These are phyloP conservation scores for Cheilosia vernalis DNA, from an alignment of 2,888 invertebrate genomes.

Conservation along the genomic window DNA sequence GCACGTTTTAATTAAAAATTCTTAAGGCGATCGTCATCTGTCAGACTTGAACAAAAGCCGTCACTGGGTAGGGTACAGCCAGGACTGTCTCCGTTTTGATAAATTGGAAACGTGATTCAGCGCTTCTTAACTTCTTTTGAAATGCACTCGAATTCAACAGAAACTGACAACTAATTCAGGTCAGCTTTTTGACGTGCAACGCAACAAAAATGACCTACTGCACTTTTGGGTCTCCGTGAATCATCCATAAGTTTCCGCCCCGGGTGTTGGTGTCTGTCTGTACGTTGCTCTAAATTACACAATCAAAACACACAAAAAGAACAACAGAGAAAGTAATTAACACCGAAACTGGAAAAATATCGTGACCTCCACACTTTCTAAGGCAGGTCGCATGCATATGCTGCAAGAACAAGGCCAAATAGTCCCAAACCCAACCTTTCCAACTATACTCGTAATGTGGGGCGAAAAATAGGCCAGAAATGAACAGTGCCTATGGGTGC, in stretches of 20 bases:
- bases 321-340: constrained; percentile 22
- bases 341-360: constrained; percentile 23
- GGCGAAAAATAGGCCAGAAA: constrained; percentile 22
- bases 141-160: background rate
- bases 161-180: constrained; percentile 10
- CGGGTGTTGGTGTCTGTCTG: no score
- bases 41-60: background rate
- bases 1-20: background rate
- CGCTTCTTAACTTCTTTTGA: background rate
- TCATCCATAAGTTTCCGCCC: background rate
- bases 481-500: background rate
- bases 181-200: background rate
- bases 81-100: background rate
- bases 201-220: constrained; percentile 8
- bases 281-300: constrained; percentile 3
- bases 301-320: background rate
- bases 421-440: constrained; percentile 22
- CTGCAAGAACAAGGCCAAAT: constrained; percentile 31
- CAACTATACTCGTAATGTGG: constrained; percentile 10
- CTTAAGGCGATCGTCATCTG: background rate
- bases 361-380: constrained; percentile 48
- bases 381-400: background rate
- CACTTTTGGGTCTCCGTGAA: background rate
- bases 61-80: background rate
- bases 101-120: background rate